These are phyloP conservation scores for Acropternis orthonyx DNA, from an alignment of 2,797 vertebrate species.

Conservation along the genomic window DNA sequence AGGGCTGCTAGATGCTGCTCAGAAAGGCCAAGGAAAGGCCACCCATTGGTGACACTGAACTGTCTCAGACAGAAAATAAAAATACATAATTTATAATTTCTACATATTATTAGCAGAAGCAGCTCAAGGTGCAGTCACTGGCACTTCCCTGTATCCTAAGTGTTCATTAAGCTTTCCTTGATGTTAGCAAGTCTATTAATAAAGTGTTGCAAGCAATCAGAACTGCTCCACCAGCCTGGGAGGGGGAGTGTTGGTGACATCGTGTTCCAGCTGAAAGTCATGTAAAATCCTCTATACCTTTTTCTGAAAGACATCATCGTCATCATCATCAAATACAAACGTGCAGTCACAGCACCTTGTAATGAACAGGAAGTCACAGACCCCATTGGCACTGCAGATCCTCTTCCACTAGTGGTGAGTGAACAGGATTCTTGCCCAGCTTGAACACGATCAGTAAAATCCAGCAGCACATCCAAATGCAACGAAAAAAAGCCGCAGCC, in stretches of 20 bases:
- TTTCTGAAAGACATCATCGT: slow-evolving; percentile 7
- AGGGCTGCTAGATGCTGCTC: not conserved
- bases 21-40: not conserved
- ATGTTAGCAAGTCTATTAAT: slow-evolving; percentile 65
- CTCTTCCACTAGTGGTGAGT: not conserved
- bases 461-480: not conserved
- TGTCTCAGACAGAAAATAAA: not conserved
- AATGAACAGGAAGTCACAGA: not conserved
- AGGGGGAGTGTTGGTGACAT: slow-evolving; percentile 39
- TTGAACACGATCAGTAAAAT: not conserved
- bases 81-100: not conserved
- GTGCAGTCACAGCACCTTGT: slow-evolving; percentile 33
- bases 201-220: slow-evolving; percentile 45
- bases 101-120: not conserved
- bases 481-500: not conserved
- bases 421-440: not conserved
- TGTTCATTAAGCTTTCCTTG: slow-evolving; percentile 50
- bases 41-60: not conserved
- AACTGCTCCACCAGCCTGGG: slow-evolving; percentile 18
- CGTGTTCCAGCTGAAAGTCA: slow-evolving; percentile 59
- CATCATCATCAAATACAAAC: slow-evolving; percentile 36
- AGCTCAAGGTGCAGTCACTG: slow-evolving; percentile 24
- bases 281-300: slow-evolving; percentile 24
- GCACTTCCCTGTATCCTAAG: not conserved
- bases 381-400: not conserved